Conservation (phyloP, 2,113 vertebrate genomes). For the Melanocharis versteri region DNA sequence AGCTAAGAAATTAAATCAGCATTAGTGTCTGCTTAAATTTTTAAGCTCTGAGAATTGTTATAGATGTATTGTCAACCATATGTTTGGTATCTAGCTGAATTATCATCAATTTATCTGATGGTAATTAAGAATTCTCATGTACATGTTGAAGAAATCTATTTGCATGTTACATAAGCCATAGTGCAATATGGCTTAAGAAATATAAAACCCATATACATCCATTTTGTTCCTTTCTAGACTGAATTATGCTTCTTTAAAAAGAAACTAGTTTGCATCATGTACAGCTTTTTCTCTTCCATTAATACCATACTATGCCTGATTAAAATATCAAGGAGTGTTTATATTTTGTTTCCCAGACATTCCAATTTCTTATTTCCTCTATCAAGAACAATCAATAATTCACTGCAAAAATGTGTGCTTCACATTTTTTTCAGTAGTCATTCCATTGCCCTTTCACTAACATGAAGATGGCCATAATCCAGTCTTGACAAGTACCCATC, state of each 20-base stretch:
- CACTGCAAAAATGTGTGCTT: constrained; percentile 22
- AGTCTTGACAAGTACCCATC: constrained; percentile 65
- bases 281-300: background rate
- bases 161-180: background rate
- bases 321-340: background rate
- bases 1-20: background rate
- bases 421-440: background rate
- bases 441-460: constrained; percentile 42
- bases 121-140: background rate
- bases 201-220: background rate
- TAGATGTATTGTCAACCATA: background rate
- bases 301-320: background rate
- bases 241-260: background rate
- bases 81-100: background rate
- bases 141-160: background rate
- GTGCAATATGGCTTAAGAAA: background rate
- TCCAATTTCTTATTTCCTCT: background rate
- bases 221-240: background rate
- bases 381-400: constrained; percentile 27
- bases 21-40: background rate
- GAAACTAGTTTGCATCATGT: background rate
- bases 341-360: background rate
- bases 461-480: constrained; percentile 25
- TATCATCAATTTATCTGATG: background rate
- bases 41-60: background rate